Evolutionary conservation across 2,888 invertebrate species (phyloP), one percentile per base, ranked within the genome.

Genomic region (Coenonympha glycerion): DNA sequence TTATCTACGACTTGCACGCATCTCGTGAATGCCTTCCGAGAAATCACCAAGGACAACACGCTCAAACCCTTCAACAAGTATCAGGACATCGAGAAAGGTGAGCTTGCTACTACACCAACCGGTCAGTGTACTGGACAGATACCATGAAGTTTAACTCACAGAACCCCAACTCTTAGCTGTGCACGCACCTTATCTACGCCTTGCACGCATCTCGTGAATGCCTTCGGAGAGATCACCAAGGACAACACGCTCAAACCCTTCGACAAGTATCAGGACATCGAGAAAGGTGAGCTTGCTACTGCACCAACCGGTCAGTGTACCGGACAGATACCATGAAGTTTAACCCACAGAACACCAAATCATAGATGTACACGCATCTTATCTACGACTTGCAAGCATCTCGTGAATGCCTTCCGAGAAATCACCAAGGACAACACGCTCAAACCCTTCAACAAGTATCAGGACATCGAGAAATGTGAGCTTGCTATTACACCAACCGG

Each of bases 1-100:
- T 97, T 62, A 91, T 97, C 60, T 97, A 97, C 79, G 96, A n/a
- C n/a, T n/a, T n/a, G n/a, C n/a, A n/a, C n/a, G n/a, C n/a, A n/a
- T 96, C n/a, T n/a, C n/a, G n/a, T n/a, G n/a, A n/a, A n/a, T n/a
- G n/a, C n/a, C 4, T 97, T 97, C 75, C 96, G 95, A 46, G 96
- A 96, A 16, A 94, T 96, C 74, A 95, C 95, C 55, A 95, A 95
- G 78, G 96, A 96, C 71, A 96, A 95, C 79, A 92, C 94, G 13
- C 88, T 97, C 64, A 95, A 95, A 63, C 96, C 96, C 1, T 97
- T 96, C 73, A 97, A 97, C 83, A 96, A 96, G 73, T 97, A 97
- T 76, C 97, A 97, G 85, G 97, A 97, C 75, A 93, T 97, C 69
- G 97, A 97, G 72, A 96, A 97, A 91, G 96, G 96, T 95, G 72